Conservation (phyloP, 2,113 vertebrate genomes). For the Alectura lathami region DNA sequence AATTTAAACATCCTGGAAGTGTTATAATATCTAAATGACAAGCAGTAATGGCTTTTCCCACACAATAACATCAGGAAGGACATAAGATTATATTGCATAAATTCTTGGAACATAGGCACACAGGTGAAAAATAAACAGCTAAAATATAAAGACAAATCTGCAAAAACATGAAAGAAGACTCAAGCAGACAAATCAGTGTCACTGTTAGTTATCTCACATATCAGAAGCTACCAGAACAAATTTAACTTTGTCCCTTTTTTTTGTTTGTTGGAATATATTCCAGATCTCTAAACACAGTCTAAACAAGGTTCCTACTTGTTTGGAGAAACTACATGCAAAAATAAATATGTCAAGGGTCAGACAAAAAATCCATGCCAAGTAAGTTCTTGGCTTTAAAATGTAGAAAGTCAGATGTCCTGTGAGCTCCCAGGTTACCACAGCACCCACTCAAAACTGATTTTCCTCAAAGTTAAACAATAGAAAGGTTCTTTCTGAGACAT, state of each 20-base stretch:
- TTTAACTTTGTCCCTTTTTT: not conserved
- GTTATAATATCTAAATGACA: slow-evolving; percentile 4
- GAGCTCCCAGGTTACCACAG: not conserved
- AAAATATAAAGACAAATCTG: not conserved
- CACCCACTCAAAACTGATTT: not conserved
- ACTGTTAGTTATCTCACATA: not conserved
- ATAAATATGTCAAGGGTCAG: slow-evolving; percentile 25
- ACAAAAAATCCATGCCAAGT: not conserved
- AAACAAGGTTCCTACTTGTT: not conserved
- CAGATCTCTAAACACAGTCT: not conserved
- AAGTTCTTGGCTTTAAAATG: not conserved
- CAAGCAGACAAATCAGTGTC: not conserved
- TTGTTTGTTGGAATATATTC: not conserved
- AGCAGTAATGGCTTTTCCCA: not conserved
- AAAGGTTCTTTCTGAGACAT: not conserved
- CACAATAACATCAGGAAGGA: not conserved
- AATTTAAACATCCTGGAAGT: slow-evolving; percentile 46
- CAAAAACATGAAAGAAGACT: not conserved
- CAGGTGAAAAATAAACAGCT: not conserved
- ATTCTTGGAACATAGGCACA: not conserved
- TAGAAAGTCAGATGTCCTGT: not conserved
- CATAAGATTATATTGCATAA: not conserved
- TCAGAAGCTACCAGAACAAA: not conserved
- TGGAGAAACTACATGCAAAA: slow-evolving; percentile 25
- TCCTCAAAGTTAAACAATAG: not conserved